phyloP scores from a whole-genome alignment of 2,797 vertebrate species.

The Sebastes steindachneri region DNA sequence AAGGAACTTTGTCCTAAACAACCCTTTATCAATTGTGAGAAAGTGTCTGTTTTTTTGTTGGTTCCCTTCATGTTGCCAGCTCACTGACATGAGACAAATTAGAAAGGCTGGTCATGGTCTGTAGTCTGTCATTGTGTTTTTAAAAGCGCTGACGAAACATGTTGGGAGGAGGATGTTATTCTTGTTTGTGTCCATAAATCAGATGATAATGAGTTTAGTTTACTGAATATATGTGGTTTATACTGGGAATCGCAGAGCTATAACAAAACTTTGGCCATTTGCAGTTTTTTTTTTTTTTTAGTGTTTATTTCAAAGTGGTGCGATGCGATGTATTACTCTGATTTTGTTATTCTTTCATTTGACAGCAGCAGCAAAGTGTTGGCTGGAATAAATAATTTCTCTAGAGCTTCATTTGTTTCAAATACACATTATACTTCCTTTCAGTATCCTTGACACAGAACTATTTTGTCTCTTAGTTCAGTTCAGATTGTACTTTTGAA shows the following conservation, averaged over 20 bases:
- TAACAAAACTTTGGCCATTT: conserved; percentile 18
- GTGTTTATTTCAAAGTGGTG: background rate
- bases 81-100: conserved; percentile 65
- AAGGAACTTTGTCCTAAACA: conserved; percentile 81
- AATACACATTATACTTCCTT: background rate
- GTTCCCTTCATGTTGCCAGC: conserved; percentile 61
- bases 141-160: conserved; percentile 48
- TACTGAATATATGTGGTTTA: conserved; percentile 20
- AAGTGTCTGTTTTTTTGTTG: conserved; percentile 53
- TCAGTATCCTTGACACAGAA: conserved; percentile 3
- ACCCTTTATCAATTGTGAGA: conserved; percentile 72
- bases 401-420: background rate
- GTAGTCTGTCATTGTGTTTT: conserved; percentile 65
- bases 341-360: conserved; percentile 20
- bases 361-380: background rate
- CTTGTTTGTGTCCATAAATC: conserved; percentile 69
- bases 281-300: conserved; percentile 1
- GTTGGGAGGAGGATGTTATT: conserved; percentile 42
- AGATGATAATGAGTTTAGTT: conserved; percentile 49
- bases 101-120: conserved; percentile 40
- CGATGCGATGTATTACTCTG: background rate
- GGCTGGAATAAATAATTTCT: conserved; percentile 1
- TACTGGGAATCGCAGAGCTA: conserved; percentile 13
- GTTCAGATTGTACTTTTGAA: conserved; percentile 35
- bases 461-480: conserved; percentile 28